A percentile compares a stretch with the other conserved stretches of the same genome.
These are phyloP conservation scores for Netta rufina DNA, from an alignment of 2,797 vertebrate genomes.

Conservation along the genomic window DNA sequence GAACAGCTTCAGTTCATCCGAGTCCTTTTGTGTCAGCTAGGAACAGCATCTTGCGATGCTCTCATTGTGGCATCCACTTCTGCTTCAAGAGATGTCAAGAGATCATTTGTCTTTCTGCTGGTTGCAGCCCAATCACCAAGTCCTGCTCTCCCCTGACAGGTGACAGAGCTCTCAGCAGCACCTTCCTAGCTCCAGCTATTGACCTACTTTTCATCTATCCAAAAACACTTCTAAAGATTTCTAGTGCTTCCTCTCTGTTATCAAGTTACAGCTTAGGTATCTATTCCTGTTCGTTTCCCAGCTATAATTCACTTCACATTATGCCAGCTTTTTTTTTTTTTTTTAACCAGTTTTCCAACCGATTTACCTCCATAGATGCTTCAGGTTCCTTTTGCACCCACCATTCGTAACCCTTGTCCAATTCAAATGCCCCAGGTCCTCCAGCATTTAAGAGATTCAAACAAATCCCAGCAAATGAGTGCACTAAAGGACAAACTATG, in stretches of 20 bases:
- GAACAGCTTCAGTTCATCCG: not conserved
- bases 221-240: not conserved
- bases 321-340: not conserved
- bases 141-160: not conserved
- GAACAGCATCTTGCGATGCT: not conserved
- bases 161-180: rapidly evolving
- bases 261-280: not conserved
- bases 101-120: not conserved
- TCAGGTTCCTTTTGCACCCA: not conserved
- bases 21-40: not conserved
- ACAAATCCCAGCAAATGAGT: not conserved
- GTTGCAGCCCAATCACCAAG: not conserved
- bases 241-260: not conserved
- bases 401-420: not conserved
- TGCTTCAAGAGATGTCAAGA: not conserved
- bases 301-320: not conserved
- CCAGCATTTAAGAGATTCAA: not conserved
- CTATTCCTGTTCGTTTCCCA: not conserved
- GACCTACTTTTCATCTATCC: not conserved
- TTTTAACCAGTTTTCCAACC: not conserved
- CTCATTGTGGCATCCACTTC: not conserved
- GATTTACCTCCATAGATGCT: not conserved
- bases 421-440: not conserved
- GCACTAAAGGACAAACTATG: not conserved
- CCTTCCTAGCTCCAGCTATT: not conserved